phyloP scores from a whole-genome alignment of 2,113 vertebrate species.

The Sinocyclocheilus maitianheensis region DNA sequence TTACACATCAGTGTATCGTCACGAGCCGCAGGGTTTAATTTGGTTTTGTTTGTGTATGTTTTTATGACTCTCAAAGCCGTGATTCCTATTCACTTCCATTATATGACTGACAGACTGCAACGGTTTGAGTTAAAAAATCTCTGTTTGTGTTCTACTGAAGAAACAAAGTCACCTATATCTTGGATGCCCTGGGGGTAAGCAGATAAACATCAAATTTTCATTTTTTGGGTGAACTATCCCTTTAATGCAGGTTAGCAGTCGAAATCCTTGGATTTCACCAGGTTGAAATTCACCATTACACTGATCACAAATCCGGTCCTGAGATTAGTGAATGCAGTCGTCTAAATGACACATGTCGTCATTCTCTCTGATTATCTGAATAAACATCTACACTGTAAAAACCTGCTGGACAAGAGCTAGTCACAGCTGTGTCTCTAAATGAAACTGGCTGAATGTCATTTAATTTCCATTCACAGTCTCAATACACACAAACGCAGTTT shows the following conservation, averaged over 20 bases:
- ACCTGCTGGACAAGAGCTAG: not conserved
- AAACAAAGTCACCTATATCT: too few species aligned
- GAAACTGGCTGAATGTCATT: slow-evolving; percentile 14
- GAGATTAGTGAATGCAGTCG: slow-evolving; percentile 13
- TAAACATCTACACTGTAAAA: slow-evolving; percentile 19
- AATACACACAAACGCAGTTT: slow-evolving; percentile 30
- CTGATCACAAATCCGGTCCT: not conserved
- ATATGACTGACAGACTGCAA: too few species aligned
- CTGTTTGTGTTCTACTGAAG: too few species aligned
- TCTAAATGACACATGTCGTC: not conserved
- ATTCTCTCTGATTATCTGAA: slow-evolving; percentile 20
- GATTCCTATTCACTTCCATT: too few species aligned
- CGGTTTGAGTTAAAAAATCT: too few species aligned
- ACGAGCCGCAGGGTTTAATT: too few species aligned
- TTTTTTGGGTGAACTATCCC: too few species aligned
- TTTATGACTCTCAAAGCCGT: too few species aligned
- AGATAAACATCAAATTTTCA: too few species aligned
- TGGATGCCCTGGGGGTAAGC: too few species aligned
- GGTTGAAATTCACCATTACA: not conserved
- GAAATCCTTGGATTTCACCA: not conserved
- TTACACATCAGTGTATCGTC: too few species aligned
- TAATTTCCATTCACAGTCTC: slow-evolving; percentile 32
- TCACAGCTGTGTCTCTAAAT: not conserved
- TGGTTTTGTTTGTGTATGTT: too few species aligned
- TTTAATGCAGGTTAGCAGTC: not conserved